These are phyloP conservation scores for Hedychridium roseum DNA, from an alignment of 2,888 invertebrate species.

Conservation along the genomic window DNA sequence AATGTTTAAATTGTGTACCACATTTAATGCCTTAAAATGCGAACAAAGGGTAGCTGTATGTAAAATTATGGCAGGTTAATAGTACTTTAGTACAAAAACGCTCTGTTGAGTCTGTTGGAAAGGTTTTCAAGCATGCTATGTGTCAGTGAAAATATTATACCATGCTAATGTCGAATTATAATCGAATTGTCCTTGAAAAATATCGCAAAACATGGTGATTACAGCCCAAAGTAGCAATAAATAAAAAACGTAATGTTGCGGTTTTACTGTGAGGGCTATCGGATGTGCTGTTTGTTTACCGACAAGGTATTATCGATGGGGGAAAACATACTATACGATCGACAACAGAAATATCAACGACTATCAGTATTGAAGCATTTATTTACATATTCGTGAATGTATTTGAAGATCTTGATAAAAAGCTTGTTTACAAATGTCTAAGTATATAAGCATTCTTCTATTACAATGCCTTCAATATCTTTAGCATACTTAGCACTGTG, in stretches of 20 bases:
- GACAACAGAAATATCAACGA: conserved; percentile 15
- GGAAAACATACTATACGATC: conserved; percentile 20
- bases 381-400: too few species aligned
- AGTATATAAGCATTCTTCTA: too few species aligned
- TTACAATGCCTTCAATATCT: conserved; percentile 14
- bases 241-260: conserved; percentile 34
- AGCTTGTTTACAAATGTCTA: too few species aligned
- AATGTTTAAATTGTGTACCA: conserved; percentile 23
- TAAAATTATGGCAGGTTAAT: too few species aligned
- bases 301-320: conserved; percentile 20
- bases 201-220: conserved; percentile 46
- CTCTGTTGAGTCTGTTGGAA: too few species aligned
- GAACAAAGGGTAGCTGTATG: conserved; percentile 38
- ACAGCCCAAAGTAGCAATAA: conserved; percentile 50
- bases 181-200: too few species aligned
- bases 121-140: too few species aligned
- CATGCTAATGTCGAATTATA: too few species aligned
- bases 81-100: conserved; percentile 24
- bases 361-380: conserved; percentile 8
- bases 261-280: conserved; percentile 54
- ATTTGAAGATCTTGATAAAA: too few species aligned
- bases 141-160: too few species aligned
- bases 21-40: conserved; percentile 44
- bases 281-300: conserved; percentile 31
- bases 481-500: not conserved